Conservation (phyloP, 2,113 vertebrate species). For the Pseudorhombus dupliciocellatus region DNA sequence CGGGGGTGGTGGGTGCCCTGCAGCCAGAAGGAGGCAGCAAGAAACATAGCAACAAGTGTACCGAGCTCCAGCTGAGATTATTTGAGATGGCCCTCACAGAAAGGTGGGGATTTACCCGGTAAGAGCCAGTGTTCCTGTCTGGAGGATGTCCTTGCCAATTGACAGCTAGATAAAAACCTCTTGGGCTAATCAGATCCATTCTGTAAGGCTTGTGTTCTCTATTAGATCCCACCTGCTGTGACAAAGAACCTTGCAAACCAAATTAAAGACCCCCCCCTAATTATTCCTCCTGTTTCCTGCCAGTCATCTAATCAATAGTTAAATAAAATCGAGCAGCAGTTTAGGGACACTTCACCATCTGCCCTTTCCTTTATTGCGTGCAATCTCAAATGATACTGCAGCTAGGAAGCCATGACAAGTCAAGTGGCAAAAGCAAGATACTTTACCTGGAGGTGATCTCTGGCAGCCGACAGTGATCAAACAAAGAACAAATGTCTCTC, state of each 20-base stretch:
- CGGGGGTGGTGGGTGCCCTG: not conserved
- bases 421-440: not conserved
- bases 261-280: not conserved
- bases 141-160: constrained; percentile 18
- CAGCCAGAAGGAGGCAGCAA: constrained; percentile 22
- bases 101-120: constrained; percentile 23
- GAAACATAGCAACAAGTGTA: constrained; percentile 42
- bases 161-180: constrained; percentile 23
- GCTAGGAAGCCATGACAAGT: not conserved
- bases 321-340: too few species aligned
- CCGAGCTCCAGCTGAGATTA: constrained; percentile 46
- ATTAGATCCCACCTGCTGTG: constrained; percentile 4
- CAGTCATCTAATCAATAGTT: constrained; percentile 22
- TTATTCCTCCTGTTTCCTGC: not conserved
- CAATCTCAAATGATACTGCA: too few species aligned
- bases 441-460: not conserved
- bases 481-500: too few species aligned
- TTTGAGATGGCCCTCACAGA: constrained; percentile 41
- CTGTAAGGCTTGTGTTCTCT: constrained; percentile 14
- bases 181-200: constrained; percentile 1
- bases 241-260: not conserved
- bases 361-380: too few species aligned
- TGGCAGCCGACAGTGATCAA: not conserved
- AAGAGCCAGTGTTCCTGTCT: constrained; percentile 40
- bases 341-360: not conserved